Percentiles rank a stretch among this genome's conserved stretches.
These are phyloP conservation scores for Nautilus pompilius DNA, from an alignment of 1,140 invertebrate genomes.

Conservation along the genomic window DNA sequence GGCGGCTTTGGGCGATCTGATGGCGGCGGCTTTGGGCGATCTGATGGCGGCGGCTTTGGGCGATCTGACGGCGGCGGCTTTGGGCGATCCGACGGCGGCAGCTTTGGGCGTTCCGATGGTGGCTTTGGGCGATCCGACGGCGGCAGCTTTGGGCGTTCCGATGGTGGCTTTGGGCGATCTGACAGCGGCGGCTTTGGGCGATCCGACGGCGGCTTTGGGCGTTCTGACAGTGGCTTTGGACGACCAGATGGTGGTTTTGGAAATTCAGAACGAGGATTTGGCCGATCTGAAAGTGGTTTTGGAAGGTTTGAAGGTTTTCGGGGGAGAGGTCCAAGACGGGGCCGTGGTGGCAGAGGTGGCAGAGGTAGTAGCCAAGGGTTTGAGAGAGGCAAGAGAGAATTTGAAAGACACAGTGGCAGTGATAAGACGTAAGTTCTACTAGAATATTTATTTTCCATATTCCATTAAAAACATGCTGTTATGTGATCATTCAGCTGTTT, in stretches of 20 bases:
- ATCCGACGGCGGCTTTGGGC: conserved; percentile 20
- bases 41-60: not conserved
- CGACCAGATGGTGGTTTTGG: conserved; percentile 24
- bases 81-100: not conserved
- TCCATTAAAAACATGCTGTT: conserved; percentile 3
- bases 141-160: conserved; percentile 52
- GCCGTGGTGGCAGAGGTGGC: conserved; percentile 46
- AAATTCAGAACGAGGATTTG: conserved; percentile 21
- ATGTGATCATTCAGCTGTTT: not conserved
- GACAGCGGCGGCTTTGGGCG: conserved; percentile 50
- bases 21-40: conserved; percentile 18
- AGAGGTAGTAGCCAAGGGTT: conserved; percentile 45
- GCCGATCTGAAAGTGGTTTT: conserved; percentile 35
- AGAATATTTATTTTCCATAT: no score
- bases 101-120: conserved; percentile 3
- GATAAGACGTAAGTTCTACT: conserved; percentile 75
- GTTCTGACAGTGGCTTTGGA: conserved; percentile 33
- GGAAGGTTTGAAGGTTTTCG: conserved; percentile 29
- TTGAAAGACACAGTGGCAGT: conserved; percentile 90
- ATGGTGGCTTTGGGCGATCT: conserved; percentile 41
- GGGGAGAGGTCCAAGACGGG: conserved; percentile 40
- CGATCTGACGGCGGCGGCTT: conserved; percentile 12
- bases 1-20: conserved; percentile 36
- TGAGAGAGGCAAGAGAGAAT: conserved; percentile 65
- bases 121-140: conserved; percentile 33